These are phyloP conservation scores for Scaptodrosophila latifasciaeformis DNA, from an alignment of 2,888 invertebrate species.

Conservation along the genomic window DNA sequence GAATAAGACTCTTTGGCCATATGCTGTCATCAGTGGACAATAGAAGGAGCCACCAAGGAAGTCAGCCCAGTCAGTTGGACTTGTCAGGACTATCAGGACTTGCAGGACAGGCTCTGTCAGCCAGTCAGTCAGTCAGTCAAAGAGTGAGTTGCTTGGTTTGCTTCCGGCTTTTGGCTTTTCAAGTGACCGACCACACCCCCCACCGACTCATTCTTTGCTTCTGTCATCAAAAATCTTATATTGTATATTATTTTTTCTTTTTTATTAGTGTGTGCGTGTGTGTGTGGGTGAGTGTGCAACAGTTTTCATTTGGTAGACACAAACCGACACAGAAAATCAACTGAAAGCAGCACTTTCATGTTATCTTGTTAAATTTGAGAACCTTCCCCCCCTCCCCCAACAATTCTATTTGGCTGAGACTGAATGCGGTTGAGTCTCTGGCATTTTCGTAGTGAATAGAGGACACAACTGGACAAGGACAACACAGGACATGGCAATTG, in stretches of 20 bases:
- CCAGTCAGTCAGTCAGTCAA: not conserved
- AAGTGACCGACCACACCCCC: constrained; percentile 2
- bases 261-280: not conserved
- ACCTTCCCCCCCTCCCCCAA: no score
- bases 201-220: not conserved
- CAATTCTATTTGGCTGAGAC: no score
- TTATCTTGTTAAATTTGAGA: not conserved
- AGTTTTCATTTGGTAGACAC: constrained; percentile 12
- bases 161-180: constrained; percentile 11
- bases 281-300: not conserved
- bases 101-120: not conserved
- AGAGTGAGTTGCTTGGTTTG: constrained; percentile 14
- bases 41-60: no score
- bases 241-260: constrained; percentile 10
- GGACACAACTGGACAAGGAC: not conserved
- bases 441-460: constrained; percentile 2
- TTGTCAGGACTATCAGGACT: not conserved
- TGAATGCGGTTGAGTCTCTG: no score
- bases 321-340: not conserved
- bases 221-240: not conserved
- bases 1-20: constrained; percentile 21
- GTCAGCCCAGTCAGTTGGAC: no score
- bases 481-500: constrained; percentile 41
- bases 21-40: constrained; percentile 9
- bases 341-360: not conserved